Evolutionary conservation across 2,113 vertebrate species (phyloP), one percentile per base, ranked within the genome.

Genomic region (Xenopus tropicalis): DNA sequence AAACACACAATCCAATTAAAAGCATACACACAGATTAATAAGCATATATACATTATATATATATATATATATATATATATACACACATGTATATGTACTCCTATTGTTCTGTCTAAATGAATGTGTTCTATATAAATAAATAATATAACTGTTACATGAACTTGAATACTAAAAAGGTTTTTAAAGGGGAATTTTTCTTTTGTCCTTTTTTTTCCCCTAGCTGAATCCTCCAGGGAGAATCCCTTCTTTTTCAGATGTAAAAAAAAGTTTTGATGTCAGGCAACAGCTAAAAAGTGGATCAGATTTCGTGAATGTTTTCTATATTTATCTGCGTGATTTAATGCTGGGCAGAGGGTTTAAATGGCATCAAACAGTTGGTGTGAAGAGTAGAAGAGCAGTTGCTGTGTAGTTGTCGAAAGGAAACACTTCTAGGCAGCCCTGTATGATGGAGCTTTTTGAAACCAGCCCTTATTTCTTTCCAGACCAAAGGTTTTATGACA

Each of bases 291-390:
- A 93, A 90, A 90, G 72, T 74, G 93, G 91, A 92, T 96, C 95
- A 88, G 92, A 93, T 98, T 98, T 97, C 97, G 91, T 82, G 87
- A 86, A 87, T 91, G 88, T 90, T 90, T 88, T 92, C 96, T 98
- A 99, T 98, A 98, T 99, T 98, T 99, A 98, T 96, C 96, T 90
- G 90, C 86, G 85, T 95, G 97, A 98, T 97, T 94, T 93, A 93
- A 93, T 95, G 94, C 93, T 93, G 95, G 93, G 89, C 82, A 91
- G 81, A 90, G 93, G 93, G 93, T 98, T 99, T 99, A 99, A 98
- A 99, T 98, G 97, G 95, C 96, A 95, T 93, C 92, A 62, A 88
- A 66, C 91, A 92, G 92, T 93, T 93, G 92, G 90, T 29, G 89
- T 78, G 66, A 83, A 85, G 84, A 85, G 87, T 86, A 65, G 78